Evolutionary conservation across 2,113 vertebrate genomes (phyloP), one percentile per base, ranked within the genome.

Genomic region (Rhea pennata): DNA sequence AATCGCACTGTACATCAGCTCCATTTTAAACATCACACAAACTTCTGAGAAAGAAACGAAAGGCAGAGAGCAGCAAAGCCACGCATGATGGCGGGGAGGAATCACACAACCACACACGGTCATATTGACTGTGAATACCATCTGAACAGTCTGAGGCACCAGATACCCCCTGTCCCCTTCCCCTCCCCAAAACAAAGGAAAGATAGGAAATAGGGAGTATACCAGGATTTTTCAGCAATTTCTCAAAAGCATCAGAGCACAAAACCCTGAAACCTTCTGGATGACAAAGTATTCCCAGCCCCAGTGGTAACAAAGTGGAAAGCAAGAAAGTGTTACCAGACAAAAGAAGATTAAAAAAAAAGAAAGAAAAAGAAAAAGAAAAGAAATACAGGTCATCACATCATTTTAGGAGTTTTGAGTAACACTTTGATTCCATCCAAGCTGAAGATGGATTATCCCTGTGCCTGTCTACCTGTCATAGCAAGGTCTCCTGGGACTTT

Each of bases 21-120:
- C 62, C 12, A 71, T 71, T 77, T 74, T 39, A 81, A 53, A 39
- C 64, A 69, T 61, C 27, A 11, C 8, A 20, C 7, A 39, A 87
- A 54, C 0, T 0, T 27, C 10, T 2, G 10, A 54, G n/a, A 92
- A 92, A 92, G 67, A 66, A 2, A 1, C 5, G 5, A n/a, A 85
- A 90, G 56, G 59, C 62, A 61, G 1, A 78, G 46, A 77, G 26
- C 61, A 48, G 23, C 33, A 39, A 69, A 67, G 42, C 3, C 26
- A 33, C 2, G 2, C 4, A 33, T 0, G 8, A 46, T 1, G 5
- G 51, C 8, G 24, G 9, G 9, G 51, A 91, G 73, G 31, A 74
- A 67, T 29, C 48, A 79, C 66, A n/a, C 5, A 39, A 24, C 13
- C 29, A 61, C 42, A 87, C 3, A 2, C 0, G 0, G 50, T 62